A percentile compares a stretch with the other conserved stretches of the same genome.
phyloP scores from a whole-genome alignment of 2,113 vertebrate genomes.

The Melanocharis versteri region DNA sequence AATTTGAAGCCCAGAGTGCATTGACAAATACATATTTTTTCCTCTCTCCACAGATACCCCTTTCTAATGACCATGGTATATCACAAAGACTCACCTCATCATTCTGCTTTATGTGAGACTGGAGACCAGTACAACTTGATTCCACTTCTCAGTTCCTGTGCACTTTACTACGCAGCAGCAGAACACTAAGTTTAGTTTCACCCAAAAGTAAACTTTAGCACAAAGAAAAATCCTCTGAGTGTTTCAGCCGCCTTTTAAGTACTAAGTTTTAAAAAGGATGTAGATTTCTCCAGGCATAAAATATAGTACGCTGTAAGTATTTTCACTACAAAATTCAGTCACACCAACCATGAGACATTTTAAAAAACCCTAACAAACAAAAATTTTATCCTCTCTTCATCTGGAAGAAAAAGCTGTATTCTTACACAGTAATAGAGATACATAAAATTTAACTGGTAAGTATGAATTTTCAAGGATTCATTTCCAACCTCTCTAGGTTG shows the following conservation, averaged over 20 bases:
- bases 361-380: background rate
- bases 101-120: background rate
- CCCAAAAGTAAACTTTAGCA: background rate
- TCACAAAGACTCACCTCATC: background rate
- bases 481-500: conserved; percentile 19
- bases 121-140: background rate
- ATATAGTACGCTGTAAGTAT: background rate
- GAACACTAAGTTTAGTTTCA: background rate
- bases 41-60: background rate
- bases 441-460: background rate
- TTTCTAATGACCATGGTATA: background rate
- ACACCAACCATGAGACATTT: background rate
- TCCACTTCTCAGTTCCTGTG: background rate
- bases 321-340: background rate
- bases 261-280: background rate
- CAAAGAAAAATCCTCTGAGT: background rate
- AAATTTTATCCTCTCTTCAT: background rate
- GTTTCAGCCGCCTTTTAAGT: background rate
- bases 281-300: background rate
- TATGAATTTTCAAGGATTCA: conserved; percentile 30
- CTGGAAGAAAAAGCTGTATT: background rate
- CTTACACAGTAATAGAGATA: background rate
- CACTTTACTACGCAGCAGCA: background rate
- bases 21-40: background rate
- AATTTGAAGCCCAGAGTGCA: background rate